Evolutionary conservation across 2,113 vertebrate genomes (phyloP), one percentile per base, ranked within the genome.

Genomic region (Lagopus leucura): DNA sequence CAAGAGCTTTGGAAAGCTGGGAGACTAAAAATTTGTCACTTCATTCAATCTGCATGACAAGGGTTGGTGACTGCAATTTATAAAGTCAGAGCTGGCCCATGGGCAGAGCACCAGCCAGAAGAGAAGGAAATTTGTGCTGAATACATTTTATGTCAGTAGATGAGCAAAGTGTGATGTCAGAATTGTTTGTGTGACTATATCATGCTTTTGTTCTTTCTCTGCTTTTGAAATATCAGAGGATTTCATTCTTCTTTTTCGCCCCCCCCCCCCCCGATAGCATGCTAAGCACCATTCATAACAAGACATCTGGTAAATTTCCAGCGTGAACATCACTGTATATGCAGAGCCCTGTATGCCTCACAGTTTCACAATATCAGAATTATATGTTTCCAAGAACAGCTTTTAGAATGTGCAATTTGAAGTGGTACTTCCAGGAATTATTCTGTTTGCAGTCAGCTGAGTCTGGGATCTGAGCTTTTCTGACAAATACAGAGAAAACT

Each of bases 41-140:
- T 73, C 45, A 20, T 79, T 82, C 63, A 63, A 16, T 55, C 54
- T 76, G 17, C 63, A 90, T 82, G 78, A 82, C 47, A 61, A 54
- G 75, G 24, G 12, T 19, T 72, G 28, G 6, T 80, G 82, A 82
- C 79, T 60, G 87, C 38, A 90, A 74, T 65, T 71, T 86, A 16
- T 34, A 40, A 69, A 78, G 90, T n/a, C 52, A 88, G 76, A 86
- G 32, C 48, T 70, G 50, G 55, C 90, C 90, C 74, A 58, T 18
- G 25, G n/a, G 40, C 28, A 63, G 4, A 22, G 5, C 24, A 30
- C 21, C 80, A 64, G 10, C 30, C 67, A 82, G 75, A 82, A 67
- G 20, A 42, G 69, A 78, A 71, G 15, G 43, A 58, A 73, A 72
- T 73, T 34, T 3, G 2, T n/a, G 66, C 54, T 7, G 1, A 80